Percentiles rank a stretch among this genome's conserved stretches.
phyloP scores from a whole-genome alignment of 1,140 invertebrate species.

The Drosophila mauritiana region DNA sequence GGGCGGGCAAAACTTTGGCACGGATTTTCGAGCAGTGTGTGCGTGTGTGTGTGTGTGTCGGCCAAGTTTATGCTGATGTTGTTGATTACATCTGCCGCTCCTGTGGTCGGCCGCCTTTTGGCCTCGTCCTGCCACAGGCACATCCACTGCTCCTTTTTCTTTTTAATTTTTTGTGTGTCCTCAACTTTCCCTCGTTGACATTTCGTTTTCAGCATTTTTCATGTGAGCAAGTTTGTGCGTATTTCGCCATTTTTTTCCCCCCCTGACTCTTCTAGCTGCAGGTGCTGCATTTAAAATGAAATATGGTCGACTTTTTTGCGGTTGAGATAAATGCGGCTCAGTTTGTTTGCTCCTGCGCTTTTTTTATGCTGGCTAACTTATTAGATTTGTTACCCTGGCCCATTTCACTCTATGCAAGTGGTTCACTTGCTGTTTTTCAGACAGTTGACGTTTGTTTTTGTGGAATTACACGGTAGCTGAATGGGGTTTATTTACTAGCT shows the following conservation, averaged over 20 bases:
- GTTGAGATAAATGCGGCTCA: constrained; percentile 68
- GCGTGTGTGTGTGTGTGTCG: constrained; percentile 19
- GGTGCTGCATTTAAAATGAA: constrained; percentile 81
- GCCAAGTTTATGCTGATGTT: constrained; percentile 74
- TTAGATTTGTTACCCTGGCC: constrained; percentile 55
- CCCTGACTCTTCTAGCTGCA: constrained; percentile 53
- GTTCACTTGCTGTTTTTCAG: constrained; percentile 2
- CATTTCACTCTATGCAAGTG: constrained; percentile 2
- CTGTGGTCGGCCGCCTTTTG: constrained; percentile 45
- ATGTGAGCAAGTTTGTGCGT: constrained; percentile 28
- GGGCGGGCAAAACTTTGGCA: constrained; percentile 47
- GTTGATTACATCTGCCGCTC: constrained; percentile 70
- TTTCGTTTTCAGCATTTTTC: constrained; percentile 69
- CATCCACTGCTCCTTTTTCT: constrained; percentile 14
- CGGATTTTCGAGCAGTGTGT: constrained; percentile 50
- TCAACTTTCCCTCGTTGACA: constrained; percentile 69
- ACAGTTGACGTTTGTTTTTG: constrained; percentile 12
- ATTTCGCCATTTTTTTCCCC: constrained; percentile 14
- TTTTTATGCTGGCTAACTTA: constrained; percentile 57
- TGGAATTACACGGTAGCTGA: background rate
- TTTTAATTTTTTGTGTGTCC: constrained; percentile 36
- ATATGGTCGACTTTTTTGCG: constrained; percentile 80
- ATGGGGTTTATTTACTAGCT: background rate
- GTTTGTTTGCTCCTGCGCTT: constrained; percentile 60
- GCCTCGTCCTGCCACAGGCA: constrained; percentile 8